Evolutionary conservation across 2,113 vertebrate species (phyloP).

Genomic region (Cyanoderma ruficeps): DNA sequence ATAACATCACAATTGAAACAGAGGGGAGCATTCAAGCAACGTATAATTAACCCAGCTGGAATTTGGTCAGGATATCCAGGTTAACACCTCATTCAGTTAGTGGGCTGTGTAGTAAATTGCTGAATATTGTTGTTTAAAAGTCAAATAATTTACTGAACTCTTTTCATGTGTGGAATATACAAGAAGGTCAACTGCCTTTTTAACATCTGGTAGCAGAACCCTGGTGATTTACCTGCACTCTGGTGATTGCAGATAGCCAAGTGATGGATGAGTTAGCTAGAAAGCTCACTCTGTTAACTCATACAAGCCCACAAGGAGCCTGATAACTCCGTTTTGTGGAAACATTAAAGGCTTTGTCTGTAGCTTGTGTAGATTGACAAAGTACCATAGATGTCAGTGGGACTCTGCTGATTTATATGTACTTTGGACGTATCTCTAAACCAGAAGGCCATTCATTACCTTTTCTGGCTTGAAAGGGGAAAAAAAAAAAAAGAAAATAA

Average conservation of each 20-base stretch:
- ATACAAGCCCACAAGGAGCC: conserved; percentile 15
- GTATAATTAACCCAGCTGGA: conserved; percentile 37
- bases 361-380: conserved; percentile 22
- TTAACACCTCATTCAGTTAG: conserved; percentile 44
- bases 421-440: neutral
- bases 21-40: neutral
- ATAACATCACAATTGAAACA: neutral
- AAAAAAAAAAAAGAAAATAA: neutral
- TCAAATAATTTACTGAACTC: conserved; percentile 57
- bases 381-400: neutral
- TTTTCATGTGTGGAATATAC: conserved; percentile 62
- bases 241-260: conserved; percentile 41
- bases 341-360: conserved; percentile 56
- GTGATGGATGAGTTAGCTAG: conserved; percentile 46
- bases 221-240: conserved; percentile 49
- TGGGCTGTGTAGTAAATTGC: conserved; percentile 19
- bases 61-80: conserved; percentile 41
- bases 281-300: conserved; percentile 56
- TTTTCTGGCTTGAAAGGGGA: neutral
- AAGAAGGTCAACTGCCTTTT: conserved; percentile 66
- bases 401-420: conserved; percentile 3
- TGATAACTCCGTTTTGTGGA: conserved; percentile 23
- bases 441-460: neutral
- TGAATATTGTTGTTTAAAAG: conserved; percentile 55
- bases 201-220: conserved; percentile 65